Evolutionary conservation across 2,113 vertebrate genomes (phyloP), one percentile per base, ranked within the genome.

Genomic region (Muntiacus reevesi): DNA sequence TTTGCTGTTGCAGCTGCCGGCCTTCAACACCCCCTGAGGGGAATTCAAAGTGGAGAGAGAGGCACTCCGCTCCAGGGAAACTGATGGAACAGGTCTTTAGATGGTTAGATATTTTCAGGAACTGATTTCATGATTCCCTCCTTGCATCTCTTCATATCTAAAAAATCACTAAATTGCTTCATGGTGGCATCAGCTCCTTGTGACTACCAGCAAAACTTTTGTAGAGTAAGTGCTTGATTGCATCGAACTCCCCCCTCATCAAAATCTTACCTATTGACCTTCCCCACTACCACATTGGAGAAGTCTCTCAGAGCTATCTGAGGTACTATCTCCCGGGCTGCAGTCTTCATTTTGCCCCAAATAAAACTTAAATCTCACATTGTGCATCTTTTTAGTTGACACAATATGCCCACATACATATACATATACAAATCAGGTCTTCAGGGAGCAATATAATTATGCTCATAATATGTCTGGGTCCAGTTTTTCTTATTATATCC

Each of bases 311-410:
- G 19, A 71, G 67, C 19, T 71, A 23, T 40, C 19, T 71, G 67
- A 71, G 67, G 19, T 36, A 19, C n/a, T 23, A 10, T 71, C 4
- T 36, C n/a, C 67, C 0, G 0, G 8, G 10, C 1, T 71, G 10
- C 19, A 71, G 67, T 71, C 67, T 71, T 40, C n/a, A 71, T 36
- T 71, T 71, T 71, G 67, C 19, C 67, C 67, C 67, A 71, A 11
- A 40, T 71, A 23, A 71, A 40, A 71, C n/a, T 23, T 36, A 71
- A 71, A 23, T 40, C n/a, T 71, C 67, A 40, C 5, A 2, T 10
- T 71, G 67, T 71, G 17, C 19, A 40, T 5, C 67, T 40, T 36
- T 71, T 71, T 71, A 36, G 19, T 40, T 36, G 67, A 43, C 36
- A 40, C 21, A 40, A 25, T 74, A 74, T 25, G 21, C 71, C 36